These are phyloP conservation scores for Morpho helenor DNA, from an alignment of 2,888 invertebrate genomes.

Conservation along the genomic window DNA sequence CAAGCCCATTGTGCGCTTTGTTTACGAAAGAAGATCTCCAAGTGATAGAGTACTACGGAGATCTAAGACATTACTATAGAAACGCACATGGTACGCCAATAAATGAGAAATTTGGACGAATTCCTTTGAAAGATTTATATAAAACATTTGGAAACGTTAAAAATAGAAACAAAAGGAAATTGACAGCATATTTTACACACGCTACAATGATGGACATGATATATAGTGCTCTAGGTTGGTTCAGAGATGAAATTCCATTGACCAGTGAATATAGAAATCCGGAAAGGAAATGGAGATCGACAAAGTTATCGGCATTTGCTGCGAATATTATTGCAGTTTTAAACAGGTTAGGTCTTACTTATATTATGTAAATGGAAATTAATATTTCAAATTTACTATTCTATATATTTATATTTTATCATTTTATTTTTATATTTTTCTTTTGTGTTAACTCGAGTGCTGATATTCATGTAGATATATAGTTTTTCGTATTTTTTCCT, in stretches of 20 bases:
- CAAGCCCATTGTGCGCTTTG: constrained; percentile 87
- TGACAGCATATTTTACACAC: constrained; percentile 83
- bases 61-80: constrained; percentile 84
- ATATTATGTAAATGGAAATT: too few species aligned
- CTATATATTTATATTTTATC: too few species aligned
- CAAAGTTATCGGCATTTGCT: constrained; percentile 82
- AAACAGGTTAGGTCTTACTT: constrained; percentile 79
- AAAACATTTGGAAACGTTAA: constrained; percentile 65
- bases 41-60: constrained; percentile 86
- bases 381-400: too few species aligned
- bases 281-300: constrained; percentile 83
- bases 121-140: constrained; percentile 83
- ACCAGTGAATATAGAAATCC: constrained; percentile 78
- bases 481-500: too few species aligned
- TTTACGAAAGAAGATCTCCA: constrained; percentile 85
- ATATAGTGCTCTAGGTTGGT: constrained; percentile 82
- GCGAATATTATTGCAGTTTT: constrained; percentile 85
- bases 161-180: constrained; percentile 58
- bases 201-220: constrained; percentile 81
- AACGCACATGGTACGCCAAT: constrained; percentile 62
- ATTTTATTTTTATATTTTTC: too few species aligned
- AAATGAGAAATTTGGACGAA: constrained; percentile 82
- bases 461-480: too few species aligned
- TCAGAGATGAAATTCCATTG: constrained; percentile 79
- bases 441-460: too few species aligned